Conservation (phyloP, 1,140 invertebrate species). For the Drosophila bifasciata region DNA sequence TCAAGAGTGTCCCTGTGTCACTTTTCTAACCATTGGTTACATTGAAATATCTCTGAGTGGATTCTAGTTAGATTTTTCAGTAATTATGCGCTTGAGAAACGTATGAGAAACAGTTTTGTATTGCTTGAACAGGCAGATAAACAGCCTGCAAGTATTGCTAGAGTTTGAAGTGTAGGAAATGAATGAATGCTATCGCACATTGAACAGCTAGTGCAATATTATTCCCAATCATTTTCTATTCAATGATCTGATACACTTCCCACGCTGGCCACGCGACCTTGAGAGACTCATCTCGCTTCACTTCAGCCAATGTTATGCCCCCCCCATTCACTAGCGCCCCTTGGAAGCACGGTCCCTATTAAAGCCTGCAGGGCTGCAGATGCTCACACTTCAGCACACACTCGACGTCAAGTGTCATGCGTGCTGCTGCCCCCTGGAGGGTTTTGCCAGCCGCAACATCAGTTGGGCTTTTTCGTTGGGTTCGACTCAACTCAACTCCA, state of each 20-base stretch:
- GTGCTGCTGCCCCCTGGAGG: conserved; percentile 19
- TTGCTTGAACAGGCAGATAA: too few relatives aligned
- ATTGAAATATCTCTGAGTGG: too few relatives aligned
- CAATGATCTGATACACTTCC: neutral
- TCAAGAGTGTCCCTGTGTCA: too few relatives aligned
- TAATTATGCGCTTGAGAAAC: too few relatives aligned
- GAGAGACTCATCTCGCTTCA: conserved; percentile 3
- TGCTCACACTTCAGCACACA: conserved; percentile 18
- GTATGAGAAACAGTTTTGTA: too few relatives aligned
- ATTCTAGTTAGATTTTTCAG: too few relatives aligned
- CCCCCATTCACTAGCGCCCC: neutral
- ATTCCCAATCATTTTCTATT: neutral
- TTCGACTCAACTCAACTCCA: too few relatives aligned
- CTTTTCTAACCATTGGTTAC: too few relatives aligned
- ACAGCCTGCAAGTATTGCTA: too few relatives aligned
- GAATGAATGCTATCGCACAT: neutral
- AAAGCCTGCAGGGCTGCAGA: too few relatives aligned
- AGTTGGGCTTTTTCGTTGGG: conserved; percentile 5
- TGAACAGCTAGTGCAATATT: neutral
- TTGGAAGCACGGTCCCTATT: neutral
- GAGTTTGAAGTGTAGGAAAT: too few relatives aligned
- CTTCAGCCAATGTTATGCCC: conserved; percentile 5
- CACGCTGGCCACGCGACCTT: conserved; percentile 24
- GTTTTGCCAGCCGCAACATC: conserved; percentile 25
- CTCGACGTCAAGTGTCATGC: conserved; percentile 36